Conservation (phyloP, 2,888 invertebrate species). For the Teleiodes luculella region DNA sequence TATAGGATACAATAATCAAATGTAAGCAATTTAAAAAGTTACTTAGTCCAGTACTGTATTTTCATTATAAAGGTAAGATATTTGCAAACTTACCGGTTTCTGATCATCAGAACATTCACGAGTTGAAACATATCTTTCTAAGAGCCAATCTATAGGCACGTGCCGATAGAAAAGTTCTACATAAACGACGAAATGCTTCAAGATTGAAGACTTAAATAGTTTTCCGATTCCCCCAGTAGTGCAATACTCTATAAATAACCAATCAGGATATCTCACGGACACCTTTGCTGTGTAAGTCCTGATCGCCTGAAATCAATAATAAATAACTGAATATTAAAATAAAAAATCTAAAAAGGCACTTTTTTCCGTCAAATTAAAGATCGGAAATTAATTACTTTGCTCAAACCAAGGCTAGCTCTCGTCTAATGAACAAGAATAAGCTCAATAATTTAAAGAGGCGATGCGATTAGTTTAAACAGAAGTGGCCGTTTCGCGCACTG, state of each 20-base stretch:
- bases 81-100: neutral
- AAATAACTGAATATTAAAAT: neutral
- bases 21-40: too few relatives aligned
- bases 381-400: too few relatives aligned
- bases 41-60: too few relatives aligned
- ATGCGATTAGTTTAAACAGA: too few relatives aligned
- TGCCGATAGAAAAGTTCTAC: slow-evolving; percentile 97
- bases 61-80: too few relatives aligned
- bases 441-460: too few relatives aligned
- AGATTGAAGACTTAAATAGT: slow-evolving; percentile 92
- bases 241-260: slow-evolving; percentile 96
- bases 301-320: slow-evolving; percentile 48
- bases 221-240: slow-evolving; percentile 97
- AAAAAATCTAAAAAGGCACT: neutral
- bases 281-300: slow-evolving; percentile 39
- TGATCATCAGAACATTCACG: slow-evolving; percentile 90
- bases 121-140: slow-evolving; percentile 92
- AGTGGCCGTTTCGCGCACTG: too few relatives aligned
- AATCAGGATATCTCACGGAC: slow-evolving; percentile 78
- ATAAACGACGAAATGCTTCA: slow-evolving; percentile 92
- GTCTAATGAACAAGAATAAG: too few relatives aligned
- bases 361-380: too few relatives aligned
- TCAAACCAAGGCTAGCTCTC: too few relatives aligned
- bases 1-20: too few relatives aligned
- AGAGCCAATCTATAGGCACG: slow-evolving; percentile 97